phyloP scores from a whole-genome alignment of 2,888 invertebrate genomes.

The Sarcophaga carnaria region DNA sequence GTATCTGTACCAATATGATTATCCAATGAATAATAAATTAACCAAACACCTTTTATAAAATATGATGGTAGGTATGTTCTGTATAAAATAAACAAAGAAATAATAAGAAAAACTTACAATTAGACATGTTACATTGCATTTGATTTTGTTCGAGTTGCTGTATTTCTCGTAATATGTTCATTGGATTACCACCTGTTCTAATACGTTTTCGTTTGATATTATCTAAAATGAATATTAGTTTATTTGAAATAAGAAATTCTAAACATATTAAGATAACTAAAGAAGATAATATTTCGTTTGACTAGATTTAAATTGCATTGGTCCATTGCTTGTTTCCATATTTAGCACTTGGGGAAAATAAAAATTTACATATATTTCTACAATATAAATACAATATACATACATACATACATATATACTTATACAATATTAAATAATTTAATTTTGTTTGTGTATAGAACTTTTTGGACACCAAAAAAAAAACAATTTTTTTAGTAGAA shows the following conservation, averaged over 20 bases:
- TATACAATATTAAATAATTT: too few species aligned
- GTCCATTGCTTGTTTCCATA: too few species aligned
- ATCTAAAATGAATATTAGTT: constrained; percentile 82
- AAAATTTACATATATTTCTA: too few species aligned
- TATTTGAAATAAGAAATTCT: constrained; percentile 28
- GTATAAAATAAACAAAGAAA: constrained; percentile 18
- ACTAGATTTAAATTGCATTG: constrained; percentile 6
- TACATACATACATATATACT: too few species aligned
- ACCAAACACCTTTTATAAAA: neutral
- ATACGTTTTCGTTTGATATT: constrained; percentile 81
- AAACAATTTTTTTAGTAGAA: too few species aligned
- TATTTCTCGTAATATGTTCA: constrained; percentile 77
- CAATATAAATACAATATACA: too few species aligned
- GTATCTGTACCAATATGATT: neutral
- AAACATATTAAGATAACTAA: neutral
- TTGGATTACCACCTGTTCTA: constrained; percentile 75
- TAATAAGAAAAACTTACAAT: constrained; percentile 69
- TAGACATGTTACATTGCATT: constrained; percentile 66
- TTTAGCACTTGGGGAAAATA: too few species aligned
- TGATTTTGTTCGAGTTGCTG: constrained; percentile 65
- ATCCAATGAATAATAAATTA: constrained; percentile 26
- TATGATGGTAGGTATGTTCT: neutral
- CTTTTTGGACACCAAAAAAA: too few species aligned
- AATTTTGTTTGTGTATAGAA: too few species aligned
- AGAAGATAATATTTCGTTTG: constrained; percentile 23